These are phyloP conservation scores for Microctenopoma stevenorrisi DNA, from an alignment of 2,797 vertebrate species.

Conservation along the genomic window DNA sequence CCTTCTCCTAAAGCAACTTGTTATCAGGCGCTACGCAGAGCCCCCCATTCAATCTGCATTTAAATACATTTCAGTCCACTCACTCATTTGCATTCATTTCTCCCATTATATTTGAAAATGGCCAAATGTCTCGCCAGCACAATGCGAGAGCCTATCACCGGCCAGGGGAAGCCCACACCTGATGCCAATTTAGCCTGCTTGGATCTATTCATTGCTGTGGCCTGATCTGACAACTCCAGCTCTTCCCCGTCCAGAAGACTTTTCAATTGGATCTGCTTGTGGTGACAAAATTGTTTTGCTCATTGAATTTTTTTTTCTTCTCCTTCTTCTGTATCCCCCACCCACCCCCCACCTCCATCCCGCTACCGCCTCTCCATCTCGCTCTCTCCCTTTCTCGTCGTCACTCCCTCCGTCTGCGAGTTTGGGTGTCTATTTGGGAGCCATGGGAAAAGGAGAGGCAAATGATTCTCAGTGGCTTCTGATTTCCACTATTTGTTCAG, in stretches of 20 bases:
- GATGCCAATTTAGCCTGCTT: slow-evolving; percentile 95
- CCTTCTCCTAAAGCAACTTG: slow-evolving; percentile 98
- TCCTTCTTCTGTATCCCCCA: neutral
- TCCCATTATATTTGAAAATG: slow-evolving; percentile 99
- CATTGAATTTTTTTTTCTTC: slow-evolving; percentile 78
- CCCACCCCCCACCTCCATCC: neutral
- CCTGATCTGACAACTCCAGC: slow-evolving; percentile 92
- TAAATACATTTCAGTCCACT: slow-evolving; percentile 99
- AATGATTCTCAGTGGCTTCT: slow-evolving; percentile 99
- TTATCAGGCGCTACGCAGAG: slow-evolving; percentile 98
- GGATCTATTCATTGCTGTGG: slow-evolving; percentile 91
- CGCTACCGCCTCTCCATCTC: slow-evolving; percentile 27
- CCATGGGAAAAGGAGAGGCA: slow-evolving; percentile 98
- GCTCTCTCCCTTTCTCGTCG: slow-evolving; percentile 54
- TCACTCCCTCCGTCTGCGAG: slow-evolving; percentile 79
- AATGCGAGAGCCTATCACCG: slow-evolving; percentile 93
- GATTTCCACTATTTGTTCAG: slow-evolving; percentile 99
- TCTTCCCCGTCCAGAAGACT: slow-evolving; percentile 90
- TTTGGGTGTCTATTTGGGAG: slow-evolving; percentile 94
- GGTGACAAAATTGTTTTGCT: slow-evolving; percentile 97
- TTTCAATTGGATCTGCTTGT: slow-evolving; percentile 97
- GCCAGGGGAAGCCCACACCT: slow-evolving; percentile 91
- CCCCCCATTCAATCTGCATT: slow-evolving; percentile 98
- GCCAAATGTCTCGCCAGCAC: slow-evolving; percentile 96
- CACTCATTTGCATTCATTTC: slow-evolving; percentile 99